These are phyloP conservation scores for Lycodopsis pacificus DNA, from an alignment of 2,797 vertebrate species.

Conservation along the genomic window DNA sequence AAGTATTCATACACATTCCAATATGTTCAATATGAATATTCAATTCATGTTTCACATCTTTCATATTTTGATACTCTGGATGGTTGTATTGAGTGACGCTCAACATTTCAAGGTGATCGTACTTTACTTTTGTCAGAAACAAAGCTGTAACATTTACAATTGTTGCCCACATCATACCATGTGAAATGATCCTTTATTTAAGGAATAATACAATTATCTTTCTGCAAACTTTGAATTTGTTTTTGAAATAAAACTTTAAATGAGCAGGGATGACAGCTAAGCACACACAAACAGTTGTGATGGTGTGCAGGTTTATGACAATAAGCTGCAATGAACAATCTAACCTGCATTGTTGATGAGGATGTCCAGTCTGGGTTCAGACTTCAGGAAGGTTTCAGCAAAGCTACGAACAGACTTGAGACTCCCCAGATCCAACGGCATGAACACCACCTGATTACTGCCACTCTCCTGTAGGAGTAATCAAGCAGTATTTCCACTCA, in stretches of 20 bases:
- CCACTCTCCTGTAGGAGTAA: slow-evolving; percentile 84
- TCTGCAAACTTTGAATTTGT: not conserved
- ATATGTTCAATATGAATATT: not conserved
- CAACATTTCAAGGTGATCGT: not conserved
- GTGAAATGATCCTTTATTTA: not conserved
- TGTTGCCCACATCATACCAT: not conserved
- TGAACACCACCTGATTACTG: slow-evolving; percentile 88
- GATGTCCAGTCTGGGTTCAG: slow-evolving; percentile 91
- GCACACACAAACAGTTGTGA: not conserved
- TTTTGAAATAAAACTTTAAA: not conserved
- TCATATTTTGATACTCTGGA: not conserved
- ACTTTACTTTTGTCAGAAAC: not conserved
- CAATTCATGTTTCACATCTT: not conserved
- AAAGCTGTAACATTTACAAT: not conserved
- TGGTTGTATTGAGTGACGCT: not conserved
- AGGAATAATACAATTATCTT: not conserved
- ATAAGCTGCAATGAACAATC: not conserved
- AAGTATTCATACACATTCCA: no score
- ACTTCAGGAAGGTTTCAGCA: slow-evolving; percentile 86
- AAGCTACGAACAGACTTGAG: slow-evolving; percentile 89
- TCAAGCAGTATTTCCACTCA: not conserved
- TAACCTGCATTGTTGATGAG: slow-evolving; percentile 96
- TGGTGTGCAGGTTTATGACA: not conserved
- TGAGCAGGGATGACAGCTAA: not conserved
- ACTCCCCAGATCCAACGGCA: slow-evolving; percentile 90